Conservation (phyloP, 2,888 invertebrate genomes). For the Morpho achilles region DNA sequence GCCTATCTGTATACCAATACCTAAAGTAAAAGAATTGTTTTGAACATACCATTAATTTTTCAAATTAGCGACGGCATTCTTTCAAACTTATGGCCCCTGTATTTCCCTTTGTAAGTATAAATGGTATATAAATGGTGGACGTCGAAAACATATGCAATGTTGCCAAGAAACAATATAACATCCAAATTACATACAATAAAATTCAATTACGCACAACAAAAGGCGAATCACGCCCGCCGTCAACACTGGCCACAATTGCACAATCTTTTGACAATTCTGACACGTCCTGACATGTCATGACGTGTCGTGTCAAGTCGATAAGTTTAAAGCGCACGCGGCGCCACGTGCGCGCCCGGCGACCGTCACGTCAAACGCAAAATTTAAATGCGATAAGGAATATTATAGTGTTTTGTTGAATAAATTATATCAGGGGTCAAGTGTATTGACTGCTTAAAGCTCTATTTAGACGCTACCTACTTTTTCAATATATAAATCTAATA, state of each 20-base stretch:
- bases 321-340: conserved; percentile 59
- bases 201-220: conserved; percentile 17
- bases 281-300: conserved; percentile 22
- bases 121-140: too few species aligned
- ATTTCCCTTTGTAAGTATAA: too few species aligned
- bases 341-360: conserved; percentile 67
- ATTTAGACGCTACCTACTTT: too few species aligned
- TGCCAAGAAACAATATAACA: background rate
- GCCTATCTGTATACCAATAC: too few species aligned
- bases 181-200: conserved; percentile 2
- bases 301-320: conserved; percentile 52
- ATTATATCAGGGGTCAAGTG: conserved; percentile 43
- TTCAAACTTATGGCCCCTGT: too few species aligned
- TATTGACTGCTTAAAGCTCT: too few species aligned
- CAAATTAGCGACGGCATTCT: too few species aligned
- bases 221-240: conserved; percentile 12
- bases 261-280: conserved; percentile 48
- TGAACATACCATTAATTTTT: too few species aligned
- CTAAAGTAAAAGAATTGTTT: too few species aligned
- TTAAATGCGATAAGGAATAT: conserved; percentile 40
- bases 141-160: too few species aligned
- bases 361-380: conserved; percentile 53
- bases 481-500: too few species aligned
- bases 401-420: conserved; percentile 52
- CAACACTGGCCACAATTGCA: conserved; percentile 32